Conservation (phyloP, 1,140 invertebrate genomes). For the Atta cephalotes region DNA sequence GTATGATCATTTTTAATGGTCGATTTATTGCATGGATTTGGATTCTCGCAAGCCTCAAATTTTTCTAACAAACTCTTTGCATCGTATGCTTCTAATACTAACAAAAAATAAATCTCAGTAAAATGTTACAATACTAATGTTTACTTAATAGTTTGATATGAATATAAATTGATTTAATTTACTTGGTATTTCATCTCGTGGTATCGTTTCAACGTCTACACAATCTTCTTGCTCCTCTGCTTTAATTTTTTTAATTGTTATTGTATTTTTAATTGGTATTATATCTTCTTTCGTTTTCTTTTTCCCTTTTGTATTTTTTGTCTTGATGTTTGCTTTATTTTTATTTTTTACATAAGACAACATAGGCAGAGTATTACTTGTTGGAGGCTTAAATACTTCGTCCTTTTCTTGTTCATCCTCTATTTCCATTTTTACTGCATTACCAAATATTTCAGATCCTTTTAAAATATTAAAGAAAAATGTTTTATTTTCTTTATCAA, state of each 20-base stretch:
- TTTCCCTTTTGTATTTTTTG: slow-evolving; percentile 29
- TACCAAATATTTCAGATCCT: background rate
- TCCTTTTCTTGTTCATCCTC: background rate
- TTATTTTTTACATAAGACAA: background rate
- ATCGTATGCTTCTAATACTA: slow-evolving; percentile 86
- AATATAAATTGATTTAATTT: slow-evolving; percentile 34
- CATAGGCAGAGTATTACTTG: background rate
- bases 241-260: background rate
- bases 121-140: background rate
- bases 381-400: background rate
- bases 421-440: background rate
- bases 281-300: slow-evolving; percentile 51
- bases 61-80: slow-evolving; percentile 86
- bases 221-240: slow-evolving; percentile 67
- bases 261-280: slow-evolving; percentile 23
- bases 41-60: slow-evolving; percentile 86
- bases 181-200: slow-evolving; percentile 75
- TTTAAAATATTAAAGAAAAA: background rate
- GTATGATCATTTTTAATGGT: background rate
- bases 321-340: too few relatives aligned
- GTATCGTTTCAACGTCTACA: slow-evolving; percentile 75
- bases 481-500: slow-evolving; percentile 32
- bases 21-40: background rate
- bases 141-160: background rate
- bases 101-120: slow-evolving; percentile 43